These are phyloP conservation scores for Sycophila sp. DNA, from an alignment of 1,140 invertebrate species.

Conservation along the genomic window DNA sequence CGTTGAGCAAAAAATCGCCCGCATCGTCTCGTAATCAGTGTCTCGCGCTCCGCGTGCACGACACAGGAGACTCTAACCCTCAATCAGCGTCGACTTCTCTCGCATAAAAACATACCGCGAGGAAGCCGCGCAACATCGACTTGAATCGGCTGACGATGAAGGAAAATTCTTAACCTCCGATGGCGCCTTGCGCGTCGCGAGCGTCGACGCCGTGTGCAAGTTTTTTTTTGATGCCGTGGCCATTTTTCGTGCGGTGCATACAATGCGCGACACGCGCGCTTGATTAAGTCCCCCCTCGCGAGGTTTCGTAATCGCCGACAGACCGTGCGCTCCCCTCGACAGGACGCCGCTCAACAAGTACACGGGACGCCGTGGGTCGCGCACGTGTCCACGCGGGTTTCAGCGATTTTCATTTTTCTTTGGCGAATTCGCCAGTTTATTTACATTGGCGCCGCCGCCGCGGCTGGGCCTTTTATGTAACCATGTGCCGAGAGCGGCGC, in stretches of 20 bases:
- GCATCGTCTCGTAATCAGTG: too few relatives aligned
- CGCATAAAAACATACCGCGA: too few relatives aligned
- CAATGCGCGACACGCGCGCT: background rate
- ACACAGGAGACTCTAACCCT: too few relatives aligned
- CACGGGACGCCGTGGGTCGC: background rate
- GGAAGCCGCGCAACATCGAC: background rate
- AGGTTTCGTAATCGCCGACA: constrained; percentile 67
- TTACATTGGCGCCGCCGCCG: too few relatives aligned
- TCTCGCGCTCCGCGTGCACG: too few relatives aligned
- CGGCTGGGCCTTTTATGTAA: constrained; percentile 6
- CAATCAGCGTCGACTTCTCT: too few relatives aligned
- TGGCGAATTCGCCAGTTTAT: constrained; percentile 18
- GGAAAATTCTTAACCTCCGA: background rate
- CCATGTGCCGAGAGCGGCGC: background rate
- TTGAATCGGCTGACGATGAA: too few relatives aligned
- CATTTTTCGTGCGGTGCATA: constrained; percentile 57
- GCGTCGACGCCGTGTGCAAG: constrained; percentile 46
- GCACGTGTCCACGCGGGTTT: background rate
- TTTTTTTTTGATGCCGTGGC: constrained; percentile 62
- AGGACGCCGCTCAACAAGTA: constrained; percentile 62
- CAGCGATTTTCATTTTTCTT: too few relatives aligned
- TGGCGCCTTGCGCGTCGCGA: background rate
- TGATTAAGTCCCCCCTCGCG: too few relatives aligned
- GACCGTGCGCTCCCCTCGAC: constrained; percentile 54
- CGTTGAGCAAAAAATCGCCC: too few relatives aligned